Evolutionary conservation across 1,140 invertebrate genomes (phyloP).

Genomic region (Planococcus citri): DNA sequence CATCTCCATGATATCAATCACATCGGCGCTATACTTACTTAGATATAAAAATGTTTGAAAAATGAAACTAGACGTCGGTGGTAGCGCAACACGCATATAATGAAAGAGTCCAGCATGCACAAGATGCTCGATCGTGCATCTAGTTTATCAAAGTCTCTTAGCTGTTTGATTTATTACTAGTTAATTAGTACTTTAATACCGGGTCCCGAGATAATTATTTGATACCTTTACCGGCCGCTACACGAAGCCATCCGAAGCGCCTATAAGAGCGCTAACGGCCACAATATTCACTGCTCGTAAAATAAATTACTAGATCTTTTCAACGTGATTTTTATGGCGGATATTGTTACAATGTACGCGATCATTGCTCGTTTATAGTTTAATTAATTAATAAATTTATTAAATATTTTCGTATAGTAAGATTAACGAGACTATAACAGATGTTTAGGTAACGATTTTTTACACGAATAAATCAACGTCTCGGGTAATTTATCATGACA

Average conservation of each 20-base stretch:
- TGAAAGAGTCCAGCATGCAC: neutral
- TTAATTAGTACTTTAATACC: conserved; percentile 8
- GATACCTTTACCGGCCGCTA: neutral
- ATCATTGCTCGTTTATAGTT: neutral
- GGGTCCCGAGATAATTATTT: neutral
- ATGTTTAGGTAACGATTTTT: neutral
- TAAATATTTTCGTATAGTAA: neutral
- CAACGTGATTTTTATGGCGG: neutral
- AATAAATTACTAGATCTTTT: neutral
- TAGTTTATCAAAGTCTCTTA: conserved; percentile 3
- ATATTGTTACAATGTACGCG: neutral
- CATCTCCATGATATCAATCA: too few species aligned
- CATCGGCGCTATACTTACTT: too few species aligned
- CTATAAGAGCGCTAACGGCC: conserved; percentile 4
- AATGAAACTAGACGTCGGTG: neutral
- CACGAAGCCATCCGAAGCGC: neutral
- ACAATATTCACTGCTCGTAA: conserved; percentile 1
- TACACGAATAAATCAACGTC: neutral
- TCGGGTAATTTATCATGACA: neutral
- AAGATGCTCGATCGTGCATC: neutral
- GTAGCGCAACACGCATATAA: neutral
- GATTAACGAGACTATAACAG: neutral
- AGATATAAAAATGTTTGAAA: too few species aligned
- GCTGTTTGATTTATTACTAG: neutral
- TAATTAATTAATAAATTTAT: conserved; percentile 8